These are phyloP conservation scores for Emydoidea blandingii DNA, from an alignment of 2,797 vertebrate species.

Conservation along the genomic window DNA sequence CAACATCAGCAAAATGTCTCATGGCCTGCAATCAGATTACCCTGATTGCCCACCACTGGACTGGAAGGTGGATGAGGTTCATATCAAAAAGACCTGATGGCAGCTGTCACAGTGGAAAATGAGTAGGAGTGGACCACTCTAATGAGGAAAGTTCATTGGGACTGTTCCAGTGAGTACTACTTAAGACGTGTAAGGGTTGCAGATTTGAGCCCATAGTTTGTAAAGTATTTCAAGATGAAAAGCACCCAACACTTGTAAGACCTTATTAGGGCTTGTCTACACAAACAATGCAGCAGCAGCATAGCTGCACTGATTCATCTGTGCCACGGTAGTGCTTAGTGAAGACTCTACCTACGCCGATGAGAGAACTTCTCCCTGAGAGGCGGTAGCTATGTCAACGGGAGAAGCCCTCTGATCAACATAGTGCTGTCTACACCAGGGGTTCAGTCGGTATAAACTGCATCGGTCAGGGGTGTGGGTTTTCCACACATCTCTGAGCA, in stretches of 20 bases:
- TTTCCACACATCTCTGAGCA: too few relatives aligned
- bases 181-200: neutral
- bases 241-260: neutral
- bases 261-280: neutral
- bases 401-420: neutral
- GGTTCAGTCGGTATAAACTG: neutral
- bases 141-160: neutral
- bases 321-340: neutral
- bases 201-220: neutral
- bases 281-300: neutral
- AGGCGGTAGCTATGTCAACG: neutral
- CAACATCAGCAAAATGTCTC: too few relatives aligned
- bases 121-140: neutral
- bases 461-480: neutral
- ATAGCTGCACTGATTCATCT: neutral
- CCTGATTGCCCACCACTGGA: neutral
- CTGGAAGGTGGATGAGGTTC: neutral
- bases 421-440: neutral
- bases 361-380: neutral
- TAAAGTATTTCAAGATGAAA: neutral
- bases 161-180: neutral
- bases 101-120: neutral
- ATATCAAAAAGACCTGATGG: neutral
- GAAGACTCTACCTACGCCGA: neutral
- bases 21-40: too few relatives aligned